A percentile compares a stretch with the other conserved stretches of the same genome.
Conservation (phyloP, 2,113 vertebrate genomes). For the Lipophrys pholis region DNA sequence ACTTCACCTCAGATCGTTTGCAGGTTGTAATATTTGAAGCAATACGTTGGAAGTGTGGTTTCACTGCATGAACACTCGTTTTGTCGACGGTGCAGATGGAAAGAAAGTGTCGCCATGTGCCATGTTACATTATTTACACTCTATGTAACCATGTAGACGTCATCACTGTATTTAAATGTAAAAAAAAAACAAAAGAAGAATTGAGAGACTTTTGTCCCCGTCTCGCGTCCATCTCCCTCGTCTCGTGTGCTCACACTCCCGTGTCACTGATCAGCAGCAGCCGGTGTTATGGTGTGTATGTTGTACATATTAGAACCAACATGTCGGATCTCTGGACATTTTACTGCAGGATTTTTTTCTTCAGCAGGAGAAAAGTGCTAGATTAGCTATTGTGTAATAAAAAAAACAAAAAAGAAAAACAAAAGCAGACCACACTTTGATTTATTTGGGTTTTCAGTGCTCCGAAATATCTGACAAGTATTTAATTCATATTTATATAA, state of each 20-base stretch:
- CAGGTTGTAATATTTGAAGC: slow-evolving; percentile 61
- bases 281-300: neutral
- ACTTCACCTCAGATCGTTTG: slow-evolving; percentile 51
- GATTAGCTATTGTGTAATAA: slow-evolving; percentile 65
- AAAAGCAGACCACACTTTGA: slow-evolving; percentile 52
- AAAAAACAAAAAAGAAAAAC: slow-evolving; percentile 43
- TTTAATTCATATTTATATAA: slow-evolving; percentile 77
- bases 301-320: slow-evolving; percentile 60
- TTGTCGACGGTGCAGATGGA: neutral
- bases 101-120: slow-evolving; percentile 12
- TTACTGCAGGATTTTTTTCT: slow-evolving; percentile 27
- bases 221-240: neutral
- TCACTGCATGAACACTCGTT: slow-evolving; percentile 37
- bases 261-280: slow-evolving; percentile 29
- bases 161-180: slow-evolving; percentile 2
- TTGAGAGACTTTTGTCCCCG: no score
- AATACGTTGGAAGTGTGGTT: slow-evolving; percentile 65
- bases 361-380: slow-evolving; percentile 35
- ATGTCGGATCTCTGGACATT: slow-evolving; percentile 48
- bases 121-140: slow-evolving; percentile 22
- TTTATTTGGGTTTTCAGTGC: slow-evolving; percentile 59
- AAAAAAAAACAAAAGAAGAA: no score
- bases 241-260: no score
- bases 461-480: slow-evolving; percentile 57
- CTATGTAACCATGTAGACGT: slow-evolving; percentile 4